Percentiles rank a stretch among this genome's conserved stretches.
Conservation (phyloP, 2,888 invertebrate genomes). For the Stictocephala bisonia region DNA sequence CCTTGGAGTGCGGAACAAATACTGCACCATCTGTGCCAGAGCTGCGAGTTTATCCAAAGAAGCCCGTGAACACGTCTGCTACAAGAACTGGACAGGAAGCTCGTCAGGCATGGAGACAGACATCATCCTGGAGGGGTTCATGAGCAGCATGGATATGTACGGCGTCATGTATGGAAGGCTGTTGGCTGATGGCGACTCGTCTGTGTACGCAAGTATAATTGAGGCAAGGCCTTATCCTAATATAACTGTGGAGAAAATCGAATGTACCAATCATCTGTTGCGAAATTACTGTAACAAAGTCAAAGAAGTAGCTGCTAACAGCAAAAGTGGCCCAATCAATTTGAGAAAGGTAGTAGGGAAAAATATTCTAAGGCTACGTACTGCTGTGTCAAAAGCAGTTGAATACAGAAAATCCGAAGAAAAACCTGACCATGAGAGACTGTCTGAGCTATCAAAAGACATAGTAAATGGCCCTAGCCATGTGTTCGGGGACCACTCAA, state of each 20-base stretch:
- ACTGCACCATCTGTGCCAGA: constrained; percentile 59
- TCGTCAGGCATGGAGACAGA: constrained; percentile 62
- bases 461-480: constrained; percentile 55
- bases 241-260: constrained; percentile 59
- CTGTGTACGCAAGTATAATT: constrained; percentile 59
- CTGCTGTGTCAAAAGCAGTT: constrained; percentile 28
- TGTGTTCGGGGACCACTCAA: constrained; percentile 58
- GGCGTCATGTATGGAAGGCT: constrained; percentile 59
- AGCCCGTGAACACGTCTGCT: constrained; percentile 59
- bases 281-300: constrained; percentile 48
- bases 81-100: constrained; percentile 61
- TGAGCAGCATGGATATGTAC: constrained; percentile 58
- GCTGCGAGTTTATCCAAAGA: constrained; percentile 52
- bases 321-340: constrained; percentile 12
- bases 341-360: constrained; percentile 7
- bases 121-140: constrained; percentile 61
- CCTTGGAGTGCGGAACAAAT: constrained; percentile 61
- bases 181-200: constrained; percentile 63
- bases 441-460: background rate
- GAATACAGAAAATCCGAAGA: constrained; percentile 12
- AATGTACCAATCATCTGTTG: constrained; percentile 61
- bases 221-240: constrained; percentile 56
- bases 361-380: constrained; percentile 3
- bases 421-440: background rate
- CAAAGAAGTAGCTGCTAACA: constrained; percentile 16